A percentile compares a stretch with the other conserved stretches of the same genome.
phyloP scores from a whole-genome alignment of 92 coral and sea anemone species.

The Paragorgia papillata region DNA sequence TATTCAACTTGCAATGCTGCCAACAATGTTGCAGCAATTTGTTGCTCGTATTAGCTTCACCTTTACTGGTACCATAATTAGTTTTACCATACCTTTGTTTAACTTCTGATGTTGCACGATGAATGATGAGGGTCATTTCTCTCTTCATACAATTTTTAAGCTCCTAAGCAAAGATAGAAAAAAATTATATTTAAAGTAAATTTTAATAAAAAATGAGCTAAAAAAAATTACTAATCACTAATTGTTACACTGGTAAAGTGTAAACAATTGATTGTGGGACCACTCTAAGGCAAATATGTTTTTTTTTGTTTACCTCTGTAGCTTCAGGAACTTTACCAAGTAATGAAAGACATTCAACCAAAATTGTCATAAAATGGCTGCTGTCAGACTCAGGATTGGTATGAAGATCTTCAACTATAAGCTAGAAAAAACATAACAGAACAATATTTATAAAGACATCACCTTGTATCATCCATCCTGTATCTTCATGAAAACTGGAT shows the following conservation, averaged over 20 bases:
- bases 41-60: too few species aligned
- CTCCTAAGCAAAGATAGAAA: slow-evolving; percentile 55
- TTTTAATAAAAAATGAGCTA: too few species aligned
- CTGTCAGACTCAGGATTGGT: slow-evolving; percentile 92
- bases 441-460: too few species aligned
- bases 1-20: too few species aligned
- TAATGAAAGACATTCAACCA: slow-evolving; percentile 85
- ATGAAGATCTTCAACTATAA: slow-evolving; percentile 79
- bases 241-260: too few species aligned
- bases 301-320: slow-evolving; percentile 84
- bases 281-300: too few species aligned
- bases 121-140: slow-evolving; percentile 95
- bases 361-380: slow-evolving; percentile 86
- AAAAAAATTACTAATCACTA: too few species aligned
- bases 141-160: slow-evolving; percentile 93
- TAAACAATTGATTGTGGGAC: too few species aligned
- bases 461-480: too few species aligned
- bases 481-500: too few species aligned
- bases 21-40: too few species aligned
- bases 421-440: not conserved
- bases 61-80: not conserved
- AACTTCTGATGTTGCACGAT: slow-evolving; percentile 95
- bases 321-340: slow-evolving; percentile 96
- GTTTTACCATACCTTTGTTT: slow-evolving; percentile 67
- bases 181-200: not conserved